phyloP scores from a whole-genome alignment of 2,797 vertebrate genomes.

The Novumbra hubbsi region DNA sequence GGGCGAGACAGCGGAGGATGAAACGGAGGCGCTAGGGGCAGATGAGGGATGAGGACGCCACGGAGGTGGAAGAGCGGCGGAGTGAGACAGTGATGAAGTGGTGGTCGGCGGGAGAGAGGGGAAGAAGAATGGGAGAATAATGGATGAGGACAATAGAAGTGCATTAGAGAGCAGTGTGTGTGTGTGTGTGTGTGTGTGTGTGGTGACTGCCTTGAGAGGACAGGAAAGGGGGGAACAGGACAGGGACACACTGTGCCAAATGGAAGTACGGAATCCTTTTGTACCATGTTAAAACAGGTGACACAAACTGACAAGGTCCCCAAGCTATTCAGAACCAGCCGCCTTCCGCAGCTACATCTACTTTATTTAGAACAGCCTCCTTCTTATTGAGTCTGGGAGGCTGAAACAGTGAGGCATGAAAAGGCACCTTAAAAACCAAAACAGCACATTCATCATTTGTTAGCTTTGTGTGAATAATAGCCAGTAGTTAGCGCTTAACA shows the following conservation, averaged over 20 bases:
- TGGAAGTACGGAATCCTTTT: conserved; percentile 32
- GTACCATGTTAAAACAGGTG: conserved; percentile 39
- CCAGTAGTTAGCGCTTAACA: background rate
- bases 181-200: background rate
- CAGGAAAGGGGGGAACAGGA: background rate
- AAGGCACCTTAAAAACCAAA: background rate
- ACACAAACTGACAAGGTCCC: conserved; percentile 28
- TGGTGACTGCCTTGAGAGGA: background rate
- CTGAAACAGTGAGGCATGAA: background rate
- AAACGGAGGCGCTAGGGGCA: conserved; percentile 33
- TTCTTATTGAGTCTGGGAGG: conserved; percentile 14
- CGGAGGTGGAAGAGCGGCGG: conserved; percentile 59
- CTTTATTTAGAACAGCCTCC: conserved; percentile 25
- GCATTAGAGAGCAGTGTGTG: conserved; percentile 68
- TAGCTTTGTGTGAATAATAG: background rate
- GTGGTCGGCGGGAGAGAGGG: conserved; percentile 46
- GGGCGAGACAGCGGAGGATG: conserved; percentile 22
- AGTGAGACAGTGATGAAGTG: conserved; percentile 75
- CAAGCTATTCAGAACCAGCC: conserved; percentile 11
- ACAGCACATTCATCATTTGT: background rate
- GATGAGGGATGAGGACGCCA: conserved; percentile 67
- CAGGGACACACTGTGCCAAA: background rate
- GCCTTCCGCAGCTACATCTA: conserved; percentile 29
- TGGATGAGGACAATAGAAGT: conserved; percentile 80
- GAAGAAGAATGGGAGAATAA: conserved; percentile 67